These are phyloP conservation scores for Tokudaia tokunoshimensis DNA, from an alignment of 2,797 vertebrate species.

Conservation along the genomic window DNA sequence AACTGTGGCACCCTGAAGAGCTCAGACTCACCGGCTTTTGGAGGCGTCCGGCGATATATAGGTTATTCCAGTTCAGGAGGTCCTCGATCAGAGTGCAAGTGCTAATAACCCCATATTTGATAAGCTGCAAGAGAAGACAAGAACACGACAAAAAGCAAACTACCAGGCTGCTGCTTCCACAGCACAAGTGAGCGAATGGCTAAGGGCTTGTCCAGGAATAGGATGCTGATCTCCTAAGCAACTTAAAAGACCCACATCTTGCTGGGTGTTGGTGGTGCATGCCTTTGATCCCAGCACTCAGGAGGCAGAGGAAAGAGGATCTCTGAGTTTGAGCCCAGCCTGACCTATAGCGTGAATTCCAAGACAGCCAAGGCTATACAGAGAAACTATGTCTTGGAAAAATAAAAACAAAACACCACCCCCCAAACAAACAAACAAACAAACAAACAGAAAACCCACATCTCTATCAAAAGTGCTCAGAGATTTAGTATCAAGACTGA, in stretches of 20 bases:
- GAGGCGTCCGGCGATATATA: slow-evolving; percentile 96
- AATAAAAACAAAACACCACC: not conserved
- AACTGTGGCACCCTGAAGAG: not conserved
- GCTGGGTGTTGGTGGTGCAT: not conserved
- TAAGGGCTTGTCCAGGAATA: not conserved
- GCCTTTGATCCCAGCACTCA: not conserved
- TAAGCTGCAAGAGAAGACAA: slow-evolving; percentile 89
- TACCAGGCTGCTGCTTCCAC: too few species aligned
- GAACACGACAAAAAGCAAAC: not conserved
- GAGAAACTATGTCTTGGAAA: not conserved
- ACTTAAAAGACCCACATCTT: not conserved
- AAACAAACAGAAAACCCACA: not conserved
- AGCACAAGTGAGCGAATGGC: not conserved
- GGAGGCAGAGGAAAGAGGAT: not conserved
- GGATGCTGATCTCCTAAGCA: slow-evolving; percentile 13
- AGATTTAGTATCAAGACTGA: slow-evolving; percentile 9
- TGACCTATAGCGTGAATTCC: not conserved
- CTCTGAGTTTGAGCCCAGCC: not conserved
- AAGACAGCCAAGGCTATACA: not conserved
- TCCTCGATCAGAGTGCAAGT: slow-evolving; percentile 94
- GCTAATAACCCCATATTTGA: slow-evolving; percentile 97
- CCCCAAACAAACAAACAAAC: not conserved
- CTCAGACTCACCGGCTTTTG: slow-evolving; percentile 93
- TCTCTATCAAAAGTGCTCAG: not conserved
- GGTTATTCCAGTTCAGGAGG: slow-evolving; percentile 95